Evolutionary conservation across 2,113 vertebrate species (phyloP), one percentile per base, ranked within the genome.

Genomic region (Galeopterus variegatus): DNA sequence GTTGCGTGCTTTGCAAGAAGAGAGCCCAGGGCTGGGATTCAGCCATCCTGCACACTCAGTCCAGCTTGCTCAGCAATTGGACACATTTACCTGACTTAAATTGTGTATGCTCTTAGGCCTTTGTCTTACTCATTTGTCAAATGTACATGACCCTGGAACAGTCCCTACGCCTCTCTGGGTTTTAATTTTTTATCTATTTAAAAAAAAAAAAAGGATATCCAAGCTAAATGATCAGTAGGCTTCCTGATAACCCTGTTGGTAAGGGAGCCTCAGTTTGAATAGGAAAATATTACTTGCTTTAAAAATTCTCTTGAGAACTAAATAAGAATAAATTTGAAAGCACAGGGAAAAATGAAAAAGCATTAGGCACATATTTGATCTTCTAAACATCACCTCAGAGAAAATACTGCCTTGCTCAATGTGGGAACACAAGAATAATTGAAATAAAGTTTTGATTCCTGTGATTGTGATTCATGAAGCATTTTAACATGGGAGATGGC

Each of bases 271-370:
- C 45, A 19, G 41, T 93, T 82, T 91, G 81, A 94, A 93, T 82
- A 94, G 36, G 45, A 94, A 96, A 94, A 88, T 88, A 92, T 41
- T 75, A 84, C 69, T 94, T 90, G 76, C 70, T 88, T 95, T 97
- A 85, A 96, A 97, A 97, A 92, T 96, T 93, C 76, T 93, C 91
- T 73, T 75, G 82, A 93, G 88, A 94, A 93, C 77, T 83, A 93
- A 97, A 94, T 94, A 81, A 89, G 88, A 95, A 97, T 76, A 94
- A 18, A 98, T 87, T 76, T 91, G 6, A 92, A 83, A 94, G 45
- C 70, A 9, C 11, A 7, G 8, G 28, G 6, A 13, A 77, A 96
- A 93, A 82, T 91, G 91, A 97, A 96, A 96, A 67, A 26, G 65
- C 60, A 94, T 90, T 94, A 91, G 41, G 19, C 62, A 91, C 65